Evolutionary conservation across 2,888 invertebrate genomes (phyloP).

Genomic region (Tanytarsus gracilentus): DNA sequence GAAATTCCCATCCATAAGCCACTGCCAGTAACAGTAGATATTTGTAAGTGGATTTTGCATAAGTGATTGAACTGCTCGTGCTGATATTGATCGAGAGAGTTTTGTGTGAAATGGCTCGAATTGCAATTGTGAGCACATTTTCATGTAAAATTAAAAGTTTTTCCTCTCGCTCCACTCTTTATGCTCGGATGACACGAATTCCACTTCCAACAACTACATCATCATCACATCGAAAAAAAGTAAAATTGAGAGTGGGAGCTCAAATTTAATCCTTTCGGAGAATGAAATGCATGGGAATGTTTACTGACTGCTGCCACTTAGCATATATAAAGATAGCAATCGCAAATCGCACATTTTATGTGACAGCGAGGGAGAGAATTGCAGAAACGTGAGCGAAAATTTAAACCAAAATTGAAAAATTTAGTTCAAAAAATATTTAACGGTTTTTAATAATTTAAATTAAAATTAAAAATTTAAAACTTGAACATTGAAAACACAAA

Average conservation of each 20-base stretch:
- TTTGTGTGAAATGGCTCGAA: background rate
- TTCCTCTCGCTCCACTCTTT: no score
- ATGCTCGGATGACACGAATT: no score
- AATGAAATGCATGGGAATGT: background rate
- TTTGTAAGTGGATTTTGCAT: conserved; percentile 25
- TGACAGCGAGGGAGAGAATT: no score
- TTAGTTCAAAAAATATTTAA: no score
- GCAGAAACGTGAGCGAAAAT: no score
- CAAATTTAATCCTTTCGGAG: background rate
- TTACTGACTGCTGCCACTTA: background rate
- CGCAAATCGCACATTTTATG: background rate
- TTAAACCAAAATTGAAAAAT: no score
- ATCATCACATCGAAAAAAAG: no score
- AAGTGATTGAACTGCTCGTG: conserved; percentile 24
- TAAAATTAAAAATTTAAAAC: no score
- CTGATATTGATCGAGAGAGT: background rate
- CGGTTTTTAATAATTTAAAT: no score
- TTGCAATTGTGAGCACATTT: background rate
- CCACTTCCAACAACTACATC: no score
- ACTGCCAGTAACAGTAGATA: background rate
- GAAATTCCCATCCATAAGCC: conserved; percentile 22
- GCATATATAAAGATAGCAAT: conserved; percentile 2
- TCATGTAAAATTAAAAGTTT: conserved; percentile 3
- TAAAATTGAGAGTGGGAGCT: background rate
- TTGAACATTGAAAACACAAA: no score